Percentiles rank a stretch among this genome's conserved stretches.
These are phyloP conservation scores for Tylochromis polylepis DNA, from an alignment of 2,113 vertebrate genomes.

Conservation along the genomic window DNA sequence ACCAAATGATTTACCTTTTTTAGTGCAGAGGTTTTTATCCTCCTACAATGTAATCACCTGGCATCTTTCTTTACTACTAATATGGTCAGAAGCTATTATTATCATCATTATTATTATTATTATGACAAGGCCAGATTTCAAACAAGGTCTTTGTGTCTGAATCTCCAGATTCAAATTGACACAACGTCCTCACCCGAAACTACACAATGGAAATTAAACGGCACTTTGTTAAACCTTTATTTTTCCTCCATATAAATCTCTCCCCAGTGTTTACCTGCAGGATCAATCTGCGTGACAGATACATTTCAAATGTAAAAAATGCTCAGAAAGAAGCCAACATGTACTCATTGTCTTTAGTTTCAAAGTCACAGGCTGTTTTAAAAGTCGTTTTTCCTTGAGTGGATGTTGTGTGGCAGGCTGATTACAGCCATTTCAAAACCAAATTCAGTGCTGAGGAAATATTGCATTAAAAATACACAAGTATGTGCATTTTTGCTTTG, in stretches of 20 bases:
- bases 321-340: not conserved
- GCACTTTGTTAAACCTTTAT: not conserved
- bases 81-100: not conserved
- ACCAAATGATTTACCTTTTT: not conserved
- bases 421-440: too few relatives aligned
- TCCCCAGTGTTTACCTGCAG: not conserved
- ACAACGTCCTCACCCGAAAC: too few relatives aligned
- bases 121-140: not conserved
- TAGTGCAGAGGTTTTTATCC: not conserved
- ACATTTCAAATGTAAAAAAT: not conserved
- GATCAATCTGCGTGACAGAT: not conserved
- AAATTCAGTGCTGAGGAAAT: too few relatives aligned
- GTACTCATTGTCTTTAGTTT: not conserved
- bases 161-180: not conserved
- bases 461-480: too few relatives aligned
- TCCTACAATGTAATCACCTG: not conserved
- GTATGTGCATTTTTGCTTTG: not conserved
- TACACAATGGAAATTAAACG: not conserved
- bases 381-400: fast-evolving
- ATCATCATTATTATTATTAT: not conserved
- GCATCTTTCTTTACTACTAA: not conserved
- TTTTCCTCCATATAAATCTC: not conserved
- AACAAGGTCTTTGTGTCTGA: not conserved
- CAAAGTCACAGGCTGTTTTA: not conserved
- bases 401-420: not conserved